Evolutionary conservation across 2,797 vertebrate genomes (phyloP).

Genomic region (Gymnothorax reevesii): DNA sequence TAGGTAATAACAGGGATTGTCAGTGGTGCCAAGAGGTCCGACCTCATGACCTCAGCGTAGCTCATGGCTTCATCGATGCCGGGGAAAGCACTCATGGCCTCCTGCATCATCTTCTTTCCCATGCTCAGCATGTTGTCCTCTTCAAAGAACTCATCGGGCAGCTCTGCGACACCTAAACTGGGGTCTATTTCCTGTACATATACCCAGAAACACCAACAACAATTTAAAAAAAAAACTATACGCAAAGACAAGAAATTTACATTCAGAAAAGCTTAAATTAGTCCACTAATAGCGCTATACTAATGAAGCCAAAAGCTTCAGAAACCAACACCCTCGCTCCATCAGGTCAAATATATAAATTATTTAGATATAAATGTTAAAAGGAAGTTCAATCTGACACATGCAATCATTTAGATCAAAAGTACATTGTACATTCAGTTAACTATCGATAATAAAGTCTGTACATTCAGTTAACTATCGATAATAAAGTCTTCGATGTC

Average conservation of each 20-base stretch:
- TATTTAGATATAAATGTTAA: too few relatives aligned
- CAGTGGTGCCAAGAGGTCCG: conserved; percentile 41
- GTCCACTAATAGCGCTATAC: not conserved
- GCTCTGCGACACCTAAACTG: conserved; percentile 89
- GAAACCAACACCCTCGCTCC: not conserved
- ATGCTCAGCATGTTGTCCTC: conserved; percentile 94
- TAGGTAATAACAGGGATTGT: too few relatives aligned
- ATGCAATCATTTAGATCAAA: too few relatives aligned
- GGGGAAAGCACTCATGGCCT: conserved; percentile 82
- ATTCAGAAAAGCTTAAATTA: not conserved
- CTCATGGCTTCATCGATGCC: conserved; percentile 88
- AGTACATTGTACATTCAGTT: too few relatives aligned
- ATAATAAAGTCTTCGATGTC: too few relatives aligned
- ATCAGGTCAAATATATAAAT: too few relatives aligned
- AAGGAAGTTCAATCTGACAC: too few relatives aligned
- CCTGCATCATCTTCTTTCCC: conserved; percentile 99
- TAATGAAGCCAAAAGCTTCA: not conserved
- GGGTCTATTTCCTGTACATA: conserved; percentile 90
- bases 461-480: too few relatives aligned
- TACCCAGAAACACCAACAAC: conserved; percentile 19
- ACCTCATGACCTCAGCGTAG: conserved; percentile 95
- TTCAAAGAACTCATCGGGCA: conserved; percentile 94
- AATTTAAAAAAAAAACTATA: not conserved
- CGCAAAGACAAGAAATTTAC: not conserved
- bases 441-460: too few relatives aligned